Evolutionary conservation across 1,140 invertebrate species (phyloP).

Genomic region (Panagrolaimus sp.): DNA sequence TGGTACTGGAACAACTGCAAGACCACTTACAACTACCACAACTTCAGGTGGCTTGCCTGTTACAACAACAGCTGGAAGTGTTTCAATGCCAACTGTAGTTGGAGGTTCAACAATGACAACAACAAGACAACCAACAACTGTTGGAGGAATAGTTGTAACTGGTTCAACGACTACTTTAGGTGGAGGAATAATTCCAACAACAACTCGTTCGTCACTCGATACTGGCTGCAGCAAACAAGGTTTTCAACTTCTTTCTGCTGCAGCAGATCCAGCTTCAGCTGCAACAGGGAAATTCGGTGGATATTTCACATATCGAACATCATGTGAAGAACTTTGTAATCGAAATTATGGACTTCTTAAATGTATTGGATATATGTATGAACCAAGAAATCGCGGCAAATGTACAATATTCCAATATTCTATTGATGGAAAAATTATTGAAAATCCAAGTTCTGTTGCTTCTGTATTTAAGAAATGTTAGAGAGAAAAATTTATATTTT

Average conservation of each 20-base stretch:
- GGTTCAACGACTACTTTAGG: too few species aligned
- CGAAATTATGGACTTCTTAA: slow-evolving; percentile 10
- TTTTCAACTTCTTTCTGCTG: not conserved
- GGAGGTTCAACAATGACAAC: too few species aligned
- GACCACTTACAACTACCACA: too few species aligned
- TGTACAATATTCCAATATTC: slow-evolving; percentile 8
- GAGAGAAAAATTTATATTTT: too few species aligned
- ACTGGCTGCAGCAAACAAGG: not conserved
- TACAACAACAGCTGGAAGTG: too few species aligned
- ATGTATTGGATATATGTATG: slow-evolving; percentile 15
- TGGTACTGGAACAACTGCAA: too few species aligned
- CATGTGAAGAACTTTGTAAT: not conserved
- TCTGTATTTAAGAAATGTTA: too few species aligned
- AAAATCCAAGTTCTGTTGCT: too few species aligned
- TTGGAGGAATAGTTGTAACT: too few species aligned
- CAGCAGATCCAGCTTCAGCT: not conserved
- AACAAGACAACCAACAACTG: too few species aligned
- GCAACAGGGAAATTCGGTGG: slow-evolving; percentile 5
- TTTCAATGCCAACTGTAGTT: too few species aligned
- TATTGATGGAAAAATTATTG: not conserved
- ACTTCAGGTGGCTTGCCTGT: too few species aligned
- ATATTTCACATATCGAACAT: slow-evolving; percentile 4
- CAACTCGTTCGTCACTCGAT: not conserved
- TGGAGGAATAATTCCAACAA: not conserved
- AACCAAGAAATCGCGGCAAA: slow-evolving; percentile 5